These are phyloP conservation scores for Clarias macrocephalus DNA, from an alignment of 2,113 vertebrate genomes.

Conservation along the genomic window DNA sequence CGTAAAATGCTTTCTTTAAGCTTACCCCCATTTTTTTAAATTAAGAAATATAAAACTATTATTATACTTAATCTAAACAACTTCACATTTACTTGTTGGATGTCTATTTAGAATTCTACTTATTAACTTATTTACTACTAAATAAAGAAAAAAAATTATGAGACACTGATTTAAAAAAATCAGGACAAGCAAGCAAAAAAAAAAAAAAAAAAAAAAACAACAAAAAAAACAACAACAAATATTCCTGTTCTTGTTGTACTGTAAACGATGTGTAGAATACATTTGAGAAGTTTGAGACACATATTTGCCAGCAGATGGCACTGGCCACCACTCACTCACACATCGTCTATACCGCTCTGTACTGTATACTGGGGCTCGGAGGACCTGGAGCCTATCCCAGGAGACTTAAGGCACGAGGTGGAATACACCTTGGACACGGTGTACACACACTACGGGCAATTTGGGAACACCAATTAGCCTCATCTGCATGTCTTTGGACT, in stretches of 20 bases:
- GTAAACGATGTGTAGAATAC: not conserved
- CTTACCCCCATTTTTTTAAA: not conserved
- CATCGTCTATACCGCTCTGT: not conserved
- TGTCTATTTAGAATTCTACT: not conserved
- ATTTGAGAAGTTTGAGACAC: not conserved
- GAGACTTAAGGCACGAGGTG: no score
- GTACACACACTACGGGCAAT: no score
- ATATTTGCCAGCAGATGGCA: not conserved
- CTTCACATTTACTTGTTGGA: not conserved
- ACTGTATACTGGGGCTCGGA: no score
- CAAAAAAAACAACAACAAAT: not conserved
- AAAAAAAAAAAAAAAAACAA: no score
- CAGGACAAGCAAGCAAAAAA: no score
- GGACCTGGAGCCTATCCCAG: no score
- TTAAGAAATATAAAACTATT: not conserved
- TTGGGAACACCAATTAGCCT: no score
- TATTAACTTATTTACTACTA: not conserved
- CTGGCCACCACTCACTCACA: not conserved
- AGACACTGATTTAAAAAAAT: not conserved
- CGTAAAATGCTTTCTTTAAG: not conserved
- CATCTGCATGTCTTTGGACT: no score
- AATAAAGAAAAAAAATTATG: not conserved
- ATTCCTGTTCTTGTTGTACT: not conserved
- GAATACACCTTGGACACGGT: no score
- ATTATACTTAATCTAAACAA: not conserved